These are phyloP conservation scores for Bagarius yarrelli DNA, from an alignment of 2,113 vertebrate genomes.

Conservation along the genomic window DNA sequence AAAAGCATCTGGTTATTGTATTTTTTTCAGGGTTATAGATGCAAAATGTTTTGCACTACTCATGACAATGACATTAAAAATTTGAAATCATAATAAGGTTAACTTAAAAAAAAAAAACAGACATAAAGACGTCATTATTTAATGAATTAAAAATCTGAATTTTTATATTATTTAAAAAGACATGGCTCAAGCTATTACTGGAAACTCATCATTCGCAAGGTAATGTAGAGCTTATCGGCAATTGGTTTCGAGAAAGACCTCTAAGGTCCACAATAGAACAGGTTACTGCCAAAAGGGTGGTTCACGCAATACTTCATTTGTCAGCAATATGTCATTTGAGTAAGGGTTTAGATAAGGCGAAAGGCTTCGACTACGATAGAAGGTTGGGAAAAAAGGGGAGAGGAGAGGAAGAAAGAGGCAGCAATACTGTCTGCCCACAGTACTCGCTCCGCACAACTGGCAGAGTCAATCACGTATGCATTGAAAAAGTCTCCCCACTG, in stretches of 20 bases:
- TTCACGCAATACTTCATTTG: neutral
- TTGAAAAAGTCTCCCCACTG: conserved; percentile 74
- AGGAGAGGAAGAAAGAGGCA: conserved; percentile 44
- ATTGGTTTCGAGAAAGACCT: neutral
- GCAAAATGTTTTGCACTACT: too few relatives aligned
- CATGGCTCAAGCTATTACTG: neutral
- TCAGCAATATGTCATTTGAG: conserved; percentile 21
- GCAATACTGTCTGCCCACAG: conserved; percentile 62
- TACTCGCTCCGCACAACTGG: conserved; percentile 64
- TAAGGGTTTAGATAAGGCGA: conserved; percentile 58
- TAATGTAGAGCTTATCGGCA: neutral
- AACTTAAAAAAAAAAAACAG: neutral
- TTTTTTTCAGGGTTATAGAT: too few relatives aligned
- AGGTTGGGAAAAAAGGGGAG: neutral
- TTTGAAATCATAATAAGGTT: neutral
- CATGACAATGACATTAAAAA: too few relatives aligned
- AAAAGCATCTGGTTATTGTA: too few relatives aligned
- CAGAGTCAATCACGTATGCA: conserved; percentile 71
- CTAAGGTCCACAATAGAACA: neutral
- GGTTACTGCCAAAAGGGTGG: neutral
- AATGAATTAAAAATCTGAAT: neutral
- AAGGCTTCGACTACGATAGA: conserved; percentile 18
- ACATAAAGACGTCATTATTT: neutral
- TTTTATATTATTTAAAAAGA: neutral
- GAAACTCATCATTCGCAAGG: neutral